Conservation (phyloP, 2,888 invertebrate species). For the Melieria omissa region DNA sequence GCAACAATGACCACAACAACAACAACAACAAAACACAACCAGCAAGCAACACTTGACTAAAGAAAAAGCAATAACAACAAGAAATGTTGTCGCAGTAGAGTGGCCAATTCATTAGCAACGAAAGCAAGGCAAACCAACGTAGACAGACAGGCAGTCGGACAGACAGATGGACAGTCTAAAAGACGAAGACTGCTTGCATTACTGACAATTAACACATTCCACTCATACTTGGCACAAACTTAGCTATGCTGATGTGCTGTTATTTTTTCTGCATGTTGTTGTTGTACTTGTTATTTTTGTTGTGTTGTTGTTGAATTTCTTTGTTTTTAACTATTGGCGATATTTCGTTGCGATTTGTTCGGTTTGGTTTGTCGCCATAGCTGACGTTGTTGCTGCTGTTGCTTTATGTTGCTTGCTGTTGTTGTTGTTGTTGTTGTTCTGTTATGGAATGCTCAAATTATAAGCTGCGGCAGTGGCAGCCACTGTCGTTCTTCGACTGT, state of each 20-base stretch:
- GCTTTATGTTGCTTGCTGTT: too few relatives aligned
- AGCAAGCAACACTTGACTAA: too few relatives aligned
- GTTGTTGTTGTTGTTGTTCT: too few relatives aligned
- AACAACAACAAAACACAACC: neutral
- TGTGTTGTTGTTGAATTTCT: neutral
- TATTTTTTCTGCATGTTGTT: neutral
- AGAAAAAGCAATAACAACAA: too few relatives aligned
- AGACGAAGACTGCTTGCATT: neutral
- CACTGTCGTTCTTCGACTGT: too few relatives aligned
- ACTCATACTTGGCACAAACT: neutral
- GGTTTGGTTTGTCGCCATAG: too few relatives aligned
- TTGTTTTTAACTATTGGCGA: too few relatives aligned
- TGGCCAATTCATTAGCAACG: conserved; percentile 16
- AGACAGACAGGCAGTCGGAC: neutral
- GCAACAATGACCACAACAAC: neutral
- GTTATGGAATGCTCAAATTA: too few relatives aligned
- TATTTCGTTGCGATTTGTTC: too few relatives aligned
- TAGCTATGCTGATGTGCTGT: neutral
- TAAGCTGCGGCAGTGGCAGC: too few relatives aligned
- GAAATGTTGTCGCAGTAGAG: too few relatives aligned
- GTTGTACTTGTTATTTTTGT: neutral
- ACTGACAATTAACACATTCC: conserved; percentile 8
- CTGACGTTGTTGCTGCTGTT: too few relatives aligned
- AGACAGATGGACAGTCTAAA: neutral
- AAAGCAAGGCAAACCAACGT: neutral